phyloP scores from a whole-genome alignment of 2,888 invertebrate species.

The Phortica magna region DNA sequence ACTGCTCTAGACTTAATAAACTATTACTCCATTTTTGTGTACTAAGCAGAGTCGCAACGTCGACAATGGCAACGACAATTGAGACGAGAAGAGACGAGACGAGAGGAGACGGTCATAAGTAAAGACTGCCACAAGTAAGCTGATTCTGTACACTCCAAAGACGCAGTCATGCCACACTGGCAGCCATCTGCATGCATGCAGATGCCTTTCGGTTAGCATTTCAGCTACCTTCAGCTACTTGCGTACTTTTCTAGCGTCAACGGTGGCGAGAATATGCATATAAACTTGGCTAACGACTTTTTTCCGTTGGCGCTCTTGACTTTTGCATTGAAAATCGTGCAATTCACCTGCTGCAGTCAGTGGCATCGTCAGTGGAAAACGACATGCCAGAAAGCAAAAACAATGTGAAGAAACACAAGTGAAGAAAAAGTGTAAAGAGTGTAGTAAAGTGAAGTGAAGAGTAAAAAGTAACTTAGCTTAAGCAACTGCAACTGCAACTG shows the following conservation, averaged over 20 bases:
- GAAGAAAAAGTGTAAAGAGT: not conserved
- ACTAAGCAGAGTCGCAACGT: not conserved
- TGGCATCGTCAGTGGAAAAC: slow-evolving; percentile 51
- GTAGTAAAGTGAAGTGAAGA: not conserved
- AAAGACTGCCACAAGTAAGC: slow-evolving; percentile 71
- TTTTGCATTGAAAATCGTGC: slow-evolving; percentile 76
- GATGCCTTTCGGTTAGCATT: not conserved
- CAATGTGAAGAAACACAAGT: not conserved
- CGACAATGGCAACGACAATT: slow-evolving; percentile 39
- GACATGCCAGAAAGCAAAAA: slow-evolving; percentile 43
- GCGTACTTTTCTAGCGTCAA: not conserved
- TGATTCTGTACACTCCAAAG: slow-evolving; percentile 67
- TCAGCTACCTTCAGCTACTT: slow-evolving; percentile 51
- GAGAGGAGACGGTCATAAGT: not conserved
- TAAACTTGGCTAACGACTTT: slow-evolving; percentile 71
- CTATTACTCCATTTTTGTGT: slow-evolving; percentile 29
- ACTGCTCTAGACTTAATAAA: slow-evolving; percentile 13
- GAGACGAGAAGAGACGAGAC: no score
- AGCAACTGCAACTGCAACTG: slow-evolving; percentile 39
- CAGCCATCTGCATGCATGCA: slow-evolving; percentile 35
- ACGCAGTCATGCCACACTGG: slow-evolving; percentile 50
- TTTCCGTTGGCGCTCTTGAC: slow-evolving; percentile 73
- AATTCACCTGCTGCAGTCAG: slow-evolving; percentile 73
- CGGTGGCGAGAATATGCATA: slow-evolving; percentile 11
- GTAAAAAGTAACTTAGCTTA: slow-evolving; percentile 1